phyloP scores from a whole-genome alignment of 2,888 invertebrate genomes.

The Lasioglossum marginatum region DNA sequence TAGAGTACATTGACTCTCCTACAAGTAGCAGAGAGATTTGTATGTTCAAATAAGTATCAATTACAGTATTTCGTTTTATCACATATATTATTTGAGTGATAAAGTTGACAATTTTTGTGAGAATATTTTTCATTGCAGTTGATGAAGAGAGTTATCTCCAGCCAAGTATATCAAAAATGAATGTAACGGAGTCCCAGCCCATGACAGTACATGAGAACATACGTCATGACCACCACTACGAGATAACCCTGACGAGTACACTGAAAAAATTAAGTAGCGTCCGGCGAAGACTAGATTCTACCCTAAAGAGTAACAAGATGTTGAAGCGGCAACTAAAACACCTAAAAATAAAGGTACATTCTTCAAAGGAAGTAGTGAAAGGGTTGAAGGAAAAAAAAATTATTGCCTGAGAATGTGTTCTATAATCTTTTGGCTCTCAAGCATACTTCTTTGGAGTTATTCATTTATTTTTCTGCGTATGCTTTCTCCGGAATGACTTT shows the following conservation, averaged over 20 bases:
- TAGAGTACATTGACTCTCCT: background rate
- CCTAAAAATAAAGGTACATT: too few relatives aligned
- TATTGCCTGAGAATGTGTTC: too few relatives aligned
- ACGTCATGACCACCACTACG: background rate
- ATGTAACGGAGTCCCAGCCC: too few relatives aligned
- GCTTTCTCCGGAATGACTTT: too few relatives aligned
- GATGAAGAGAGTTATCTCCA: background rate
- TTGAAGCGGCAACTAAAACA: background rate
- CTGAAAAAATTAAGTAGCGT: background rate
- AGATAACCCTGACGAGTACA: background rate
- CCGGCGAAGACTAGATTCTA: background rate
- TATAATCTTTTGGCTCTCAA: too few relatives aligned
- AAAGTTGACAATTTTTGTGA: background rate
- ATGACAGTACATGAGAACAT: background rate
- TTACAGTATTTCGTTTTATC: background rate
- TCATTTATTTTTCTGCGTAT: too few relatives aligned
- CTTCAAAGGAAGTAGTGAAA: too few relatives aligned
- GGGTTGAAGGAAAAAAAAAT: too few relatives aligned
- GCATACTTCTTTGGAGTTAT: too few relatives aligned
- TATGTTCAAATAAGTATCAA: conserved; percentile 7
- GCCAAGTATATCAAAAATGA: too few relatives aligned
- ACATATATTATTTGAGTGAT: background rate
- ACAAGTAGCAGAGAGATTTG: background rate
- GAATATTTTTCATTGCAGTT: background rate
- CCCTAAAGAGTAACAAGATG: background rate